Evolutionary conservation across 2,888 invertebrate genomes (phyloP), one percentile per base, ranked within the genome.

Genomic region (Piscicola geometra): DNA sequence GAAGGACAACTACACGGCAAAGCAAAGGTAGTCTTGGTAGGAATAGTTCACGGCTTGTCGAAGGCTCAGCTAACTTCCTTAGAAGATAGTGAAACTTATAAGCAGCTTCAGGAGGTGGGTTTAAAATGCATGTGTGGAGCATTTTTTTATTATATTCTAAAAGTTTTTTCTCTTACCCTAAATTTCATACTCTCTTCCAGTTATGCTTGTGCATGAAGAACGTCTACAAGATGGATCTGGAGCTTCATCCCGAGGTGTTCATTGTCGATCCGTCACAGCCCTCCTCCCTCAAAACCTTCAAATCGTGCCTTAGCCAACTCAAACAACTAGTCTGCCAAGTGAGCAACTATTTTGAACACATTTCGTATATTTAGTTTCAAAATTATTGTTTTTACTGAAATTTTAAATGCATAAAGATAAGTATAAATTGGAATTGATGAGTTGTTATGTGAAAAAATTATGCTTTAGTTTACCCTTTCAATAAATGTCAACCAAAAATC

Each of bases 241-340:
- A 89, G 81, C 86, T 90, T 75, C 86, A 88, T 81, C 87, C 88
- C 47, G 86, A 82, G n/a, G 80, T 89, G 12, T 87, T 89, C 79
- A 87, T 90, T 36, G 83, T 90, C 83, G 90, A 90, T 82, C 87
- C 89, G 36, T 89, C 89, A 78, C 88, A 89, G 68, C 88, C 89
- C 36, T 88, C 88, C 76, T 89, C 89, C n/a, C 85, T 90, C 82
- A 89, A 89, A 83, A 86, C 88, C 76, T 84, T 90, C 74, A 89
- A 89, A 82, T 83, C 86, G n/a, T 87, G 88, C 78, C 83, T 90
- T 60, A 82, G 85, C 52, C 86, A 87, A 41, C 83, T 88, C 71
- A 88, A 89, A 82, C 85, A 86, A 64, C 85, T 86, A 76, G 87
- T 89, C 78, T 84, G 88, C 71, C 87, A 88, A 86, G 89, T 84